phyloP scores from a whole-genome alignment of 1,140 invertebrate genomes.

The Drosophila lowei region DNA sequence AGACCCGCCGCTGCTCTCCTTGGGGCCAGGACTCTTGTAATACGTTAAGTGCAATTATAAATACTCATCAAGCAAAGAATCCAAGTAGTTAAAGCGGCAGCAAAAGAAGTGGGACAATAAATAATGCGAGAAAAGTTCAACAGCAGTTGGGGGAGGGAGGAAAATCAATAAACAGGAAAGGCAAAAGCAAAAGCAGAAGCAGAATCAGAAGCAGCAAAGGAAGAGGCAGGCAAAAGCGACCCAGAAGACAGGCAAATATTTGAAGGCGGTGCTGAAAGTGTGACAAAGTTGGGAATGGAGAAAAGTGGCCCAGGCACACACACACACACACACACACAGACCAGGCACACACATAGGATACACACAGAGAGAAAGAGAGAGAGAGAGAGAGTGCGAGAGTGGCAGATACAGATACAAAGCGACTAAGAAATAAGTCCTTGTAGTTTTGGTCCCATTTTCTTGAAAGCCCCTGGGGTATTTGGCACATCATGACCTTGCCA shows the following conservation, averaged over 20 bases:
- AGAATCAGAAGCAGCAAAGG: neutral
- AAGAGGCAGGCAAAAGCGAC: neutral
- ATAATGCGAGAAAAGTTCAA: constrained; percentile 40
- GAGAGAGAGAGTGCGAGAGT: too few species aligned
- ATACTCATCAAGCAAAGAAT: constrained; percentile 61
- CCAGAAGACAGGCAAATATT: constrained; percentile 43
- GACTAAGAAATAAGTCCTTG: constrained; percentile 41
- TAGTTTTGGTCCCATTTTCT: constrained; percentile 56
- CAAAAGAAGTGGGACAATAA: constrained; percentile 42
- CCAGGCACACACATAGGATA: too few species aligned
- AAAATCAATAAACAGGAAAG: constrained; percentile 70
- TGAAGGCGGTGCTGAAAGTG: constrained; percentile 46
- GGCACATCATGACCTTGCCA: constrained; percentile 75
- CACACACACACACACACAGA: constrained; percentile 22
- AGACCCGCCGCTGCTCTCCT: neutral
- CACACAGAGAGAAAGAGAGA: too few species aligned
- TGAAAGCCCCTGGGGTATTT: constrained; percentile 66
- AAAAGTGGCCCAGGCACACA: constrained; percentile 45
- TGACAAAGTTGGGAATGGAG: constrained; percentile 51
- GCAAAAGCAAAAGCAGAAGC: constrained; percentile 49
- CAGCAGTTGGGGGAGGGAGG: constrained; percentile 9
- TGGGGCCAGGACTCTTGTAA: constrained; percentile 18
- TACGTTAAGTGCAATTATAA: constrained; percentile 75
- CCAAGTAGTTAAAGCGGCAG: constrained; percentile 38
- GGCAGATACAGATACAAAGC: constrained; percentile 31